These are phyloP conservation scores for Accipiter virgatus DNA, from an alignment of 2,113 vertebrate species.

Conservation along the genomic window DNA sequence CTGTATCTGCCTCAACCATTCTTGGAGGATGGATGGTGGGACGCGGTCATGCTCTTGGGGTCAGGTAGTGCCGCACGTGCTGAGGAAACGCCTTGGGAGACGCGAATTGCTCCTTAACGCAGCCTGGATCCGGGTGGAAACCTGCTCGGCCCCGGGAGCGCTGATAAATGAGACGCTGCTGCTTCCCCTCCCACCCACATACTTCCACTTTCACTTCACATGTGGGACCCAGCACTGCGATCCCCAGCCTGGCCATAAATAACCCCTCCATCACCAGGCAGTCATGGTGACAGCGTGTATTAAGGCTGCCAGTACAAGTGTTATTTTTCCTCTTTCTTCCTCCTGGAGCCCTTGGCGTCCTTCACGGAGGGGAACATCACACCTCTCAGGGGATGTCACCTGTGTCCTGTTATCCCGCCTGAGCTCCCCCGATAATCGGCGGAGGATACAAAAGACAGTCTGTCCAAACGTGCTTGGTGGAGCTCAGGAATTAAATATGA, in stretches of 20 bases:
- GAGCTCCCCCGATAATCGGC: fast-evolving
- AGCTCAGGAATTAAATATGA: slow-evolving; percentile 44
- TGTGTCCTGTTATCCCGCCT: neutral
- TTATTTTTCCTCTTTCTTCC: neutral
- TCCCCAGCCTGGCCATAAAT: slow-evolving; percentile 58
- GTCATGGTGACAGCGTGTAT: neutral
- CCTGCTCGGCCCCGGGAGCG: neutral
- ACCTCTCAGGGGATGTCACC: neutral
- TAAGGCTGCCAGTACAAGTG: neutral
- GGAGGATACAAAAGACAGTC: neutral
- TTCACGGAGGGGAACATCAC: neutral
- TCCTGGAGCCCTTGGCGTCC: neutral
- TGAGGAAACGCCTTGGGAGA: neutral
- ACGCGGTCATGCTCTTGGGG: fast-evolving
- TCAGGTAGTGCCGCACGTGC: fast-evolving
- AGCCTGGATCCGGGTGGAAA: neutral
- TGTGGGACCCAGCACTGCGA: slow-evolving; percentile 65
- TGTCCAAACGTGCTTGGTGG: neutral
- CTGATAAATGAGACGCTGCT: slow-evolving; percentile 50
- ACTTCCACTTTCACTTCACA: slow-evolving; percentile 79
- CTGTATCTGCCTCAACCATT: neutral
- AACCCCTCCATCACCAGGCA: slow-evolving; percentile 1
- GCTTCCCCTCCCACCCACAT: slow-evolving; percentile 78
- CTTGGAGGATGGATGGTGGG: neutral
- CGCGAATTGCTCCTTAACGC: neutral